Percentiles rank a stretch among this genome's conserved stretches.
Conservation (phyloP, 2,888 invertebrate genomes). For the Clitarchus hookeri region DNA sequence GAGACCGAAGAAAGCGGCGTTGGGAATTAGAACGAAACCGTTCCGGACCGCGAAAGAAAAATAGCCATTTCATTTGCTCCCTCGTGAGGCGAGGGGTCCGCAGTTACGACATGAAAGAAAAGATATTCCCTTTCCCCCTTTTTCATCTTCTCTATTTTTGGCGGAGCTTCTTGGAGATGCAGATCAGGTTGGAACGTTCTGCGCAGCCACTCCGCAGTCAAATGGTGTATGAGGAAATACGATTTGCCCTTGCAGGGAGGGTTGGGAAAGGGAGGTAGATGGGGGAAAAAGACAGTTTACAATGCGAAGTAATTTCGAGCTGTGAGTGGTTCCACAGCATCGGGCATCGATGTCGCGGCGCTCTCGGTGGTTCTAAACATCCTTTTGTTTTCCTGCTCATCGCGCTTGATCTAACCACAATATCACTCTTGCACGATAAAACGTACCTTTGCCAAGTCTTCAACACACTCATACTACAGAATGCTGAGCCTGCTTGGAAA, state of each 20-base stretch:
- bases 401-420: too few relatives aligned
- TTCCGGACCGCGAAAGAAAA: neutral
- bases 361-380: neutral
- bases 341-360: neutral
- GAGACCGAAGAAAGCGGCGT: neutral
- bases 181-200: neutral
- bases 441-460: too few relatives aligned
- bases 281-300: neutral
- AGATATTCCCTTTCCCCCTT: neutral
- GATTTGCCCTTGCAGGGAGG: neutral
- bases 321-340: neutral
- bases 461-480: too few relatives aligned
- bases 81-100: neutral
- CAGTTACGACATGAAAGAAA: slow-evolving; percentile 7
- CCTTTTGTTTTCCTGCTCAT: neutral
- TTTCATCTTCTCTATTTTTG: neutral
- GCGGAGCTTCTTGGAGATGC: neutral
- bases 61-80: neutral
- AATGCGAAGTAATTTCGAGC: neutral
- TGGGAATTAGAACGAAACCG: neutral
- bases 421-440: too few relatives aligned
- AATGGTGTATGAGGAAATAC: slow-evolving; percentile 8
- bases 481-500: too few relatives aligned
- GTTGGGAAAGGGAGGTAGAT: neutral
- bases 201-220: slow-evolving; percentile 8